Evolutionary conservation across 2,888 invertebrate species (phyloP), one percentile per base, ranked within the genome.

Genomic region (Campoplex nolae): DNA sequence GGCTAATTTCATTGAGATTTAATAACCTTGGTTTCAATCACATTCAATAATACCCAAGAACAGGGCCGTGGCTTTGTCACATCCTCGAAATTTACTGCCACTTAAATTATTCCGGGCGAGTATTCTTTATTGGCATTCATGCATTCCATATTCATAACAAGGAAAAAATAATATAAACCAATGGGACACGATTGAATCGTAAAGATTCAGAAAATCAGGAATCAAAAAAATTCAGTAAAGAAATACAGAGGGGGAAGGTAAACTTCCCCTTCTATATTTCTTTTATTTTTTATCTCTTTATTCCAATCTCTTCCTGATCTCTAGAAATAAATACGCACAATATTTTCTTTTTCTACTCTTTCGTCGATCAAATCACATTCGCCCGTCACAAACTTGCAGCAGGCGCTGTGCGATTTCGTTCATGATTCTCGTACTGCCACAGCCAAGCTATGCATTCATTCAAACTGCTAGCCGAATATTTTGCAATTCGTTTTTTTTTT

Each of bases 31-130:
- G 89, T 92, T 82, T 93, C 90, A 91, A 93, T 94, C 93, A 93
- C 93, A 94, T 93, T 23, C 91, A 91, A 93, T 93, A 93, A 93
- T 93, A 93, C 92, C 93, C 91, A 93, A 91, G 91, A 91, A 92
- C 85, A 90, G 92, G 92, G 91, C 92, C 92, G 91, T 92, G 92
- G 92, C 92, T 92, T 89, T 74, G 79, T 88, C 82, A 88, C 88
- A 86, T 81, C 3, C 13, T 45, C 81, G 77, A 79, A 84, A 84
- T 87, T 87, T 81, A 86, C 88, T 78, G 88, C 88, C 79, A 88
- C 85, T 83, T 82, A 85, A 78, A 85, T 87, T 85, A 68, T 84
- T 88, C 78, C 68, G 86, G 84, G 87, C 84, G 88, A 88, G 86
- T 80, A 83, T 62, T 62, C 88, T 73, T 89, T 62, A 82, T 87